Percentiles rank a stretch among this genome's conserved stretches.
Evolutionary conservation across 2,797 vertebrate species (phyloP).

Genomic region (Pipistrellus pipistrellus): DNA sequence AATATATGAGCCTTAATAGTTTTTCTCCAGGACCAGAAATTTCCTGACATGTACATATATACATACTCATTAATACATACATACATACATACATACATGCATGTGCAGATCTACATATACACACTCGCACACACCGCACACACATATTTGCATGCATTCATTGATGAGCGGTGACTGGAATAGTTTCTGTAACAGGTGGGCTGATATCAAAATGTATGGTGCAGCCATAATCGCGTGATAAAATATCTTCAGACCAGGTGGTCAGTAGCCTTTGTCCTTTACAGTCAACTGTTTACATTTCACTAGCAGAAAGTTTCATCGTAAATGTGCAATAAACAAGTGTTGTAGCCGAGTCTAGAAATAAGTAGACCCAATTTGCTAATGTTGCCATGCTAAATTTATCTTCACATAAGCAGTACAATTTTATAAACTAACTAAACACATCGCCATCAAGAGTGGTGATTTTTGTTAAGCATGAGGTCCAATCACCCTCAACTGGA

Average conservation of each 20-base stretch:
- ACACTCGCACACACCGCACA: not conserved
- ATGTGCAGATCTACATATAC: not conserved
- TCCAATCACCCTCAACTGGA: not conserved
- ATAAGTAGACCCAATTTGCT: not conserved
- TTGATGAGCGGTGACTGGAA: not conserved
- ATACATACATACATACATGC: not conserved
- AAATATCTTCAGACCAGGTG: not conserved
- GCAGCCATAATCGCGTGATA: not conserved
- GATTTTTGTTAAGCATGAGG: slow-evolving; percentile 12
- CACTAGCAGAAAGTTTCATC: not conserved
- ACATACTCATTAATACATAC: not conserved
- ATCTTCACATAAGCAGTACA: not conserved
- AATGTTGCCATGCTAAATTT: not conserved
- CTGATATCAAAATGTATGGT: not conserved
- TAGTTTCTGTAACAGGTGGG: not conserved
- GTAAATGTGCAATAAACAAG: not conserved
- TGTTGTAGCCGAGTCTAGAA: not conserved
- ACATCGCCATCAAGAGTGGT: not conserved
- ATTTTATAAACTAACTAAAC: not conserved
- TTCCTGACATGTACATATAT: not conserved
- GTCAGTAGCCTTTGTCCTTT: not conserved
- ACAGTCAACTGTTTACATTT: not conserved
- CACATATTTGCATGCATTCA: not conserved
- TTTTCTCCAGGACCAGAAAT: not conserved
- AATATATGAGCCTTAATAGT: not conserved